These are phyloP conservation scores for Leptodactylus fuscus DNA, from an alignment of 2,113 vertebrate species.

Conservation along the genomic window DNA sequence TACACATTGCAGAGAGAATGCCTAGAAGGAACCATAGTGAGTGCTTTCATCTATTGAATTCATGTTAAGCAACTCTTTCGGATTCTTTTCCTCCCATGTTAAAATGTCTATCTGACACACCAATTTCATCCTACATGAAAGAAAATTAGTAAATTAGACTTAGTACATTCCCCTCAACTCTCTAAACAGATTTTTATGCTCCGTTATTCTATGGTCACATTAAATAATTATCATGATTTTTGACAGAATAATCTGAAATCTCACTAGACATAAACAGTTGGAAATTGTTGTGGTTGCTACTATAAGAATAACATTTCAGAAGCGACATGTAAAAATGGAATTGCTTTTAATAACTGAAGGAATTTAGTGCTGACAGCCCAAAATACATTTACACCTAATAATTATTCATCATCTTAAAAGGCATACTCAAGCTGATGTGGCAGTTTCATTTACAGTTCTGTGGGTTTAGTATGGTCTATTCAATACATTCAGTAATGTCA, in stretches of 20 bases:
- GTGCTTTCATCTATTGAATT: too few relatives aligned
- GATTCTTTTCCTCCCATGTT: too few relatives aligned
- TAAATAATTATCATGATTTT: neutral
- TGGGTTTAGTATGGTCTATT: neutral
- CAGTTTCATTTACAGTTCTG: neutral
- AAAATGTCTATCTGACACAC: neutral
- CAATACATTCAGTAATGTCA: neutral
- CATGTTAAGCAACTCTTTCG: too few relatives aligned
- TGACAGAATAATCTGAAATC: neutral
- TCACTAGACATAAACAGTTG: neutral
- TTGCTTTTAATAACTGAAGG: neutral
- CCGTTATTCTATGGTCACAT: neutral
- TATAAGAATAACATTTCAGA: neutral
- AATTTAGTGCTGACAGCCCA: neutral
- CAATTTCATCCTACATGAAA: neutral
- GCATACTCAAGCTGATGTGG: neutral
- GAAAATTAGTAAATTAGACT: neutral
- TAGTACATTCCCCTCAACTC: neutral
- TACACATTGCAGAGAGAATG: too few relatives aligned
- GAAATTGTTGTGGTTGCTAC: neutral
- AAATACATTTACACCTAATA: neutral
- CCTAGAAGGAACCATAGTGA: too few relatives aligned
- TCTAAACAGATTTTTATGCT: neutral
- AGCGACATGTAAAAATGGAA: neutral
- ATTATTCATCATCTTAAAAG: neutral